These are phyloP conservation scores for Lycocerus yunnanus DNA, from an alignment of 2,888 invertebrate genomes.

Conservation along the genomic window DNA sequence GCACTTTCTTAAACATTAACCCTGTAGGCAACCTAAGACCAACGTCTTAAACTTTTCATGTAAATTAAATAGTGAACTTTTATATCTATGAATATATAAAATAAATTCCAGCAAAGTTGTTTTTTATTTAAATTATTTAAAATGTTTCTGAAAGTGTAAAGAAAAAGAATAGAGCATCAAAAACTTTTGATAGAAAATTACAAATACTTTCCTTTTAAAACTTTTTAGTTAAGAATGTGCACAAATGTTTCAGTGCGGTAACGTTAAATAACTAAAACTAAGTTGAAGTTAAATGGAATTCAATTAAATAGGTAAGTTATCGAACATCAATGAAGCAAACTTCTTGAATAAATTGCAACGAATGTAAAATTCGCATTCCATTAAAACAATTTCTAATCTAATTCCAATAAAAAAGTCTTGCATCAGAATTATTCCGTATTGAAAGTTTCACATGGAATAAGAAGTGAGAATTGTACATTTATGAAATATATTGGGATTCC, in stretches of 20 bases:
- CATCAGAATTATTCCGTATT: conserved; percentile 7
- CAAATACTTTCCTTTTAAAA: conserved; percentile 5
- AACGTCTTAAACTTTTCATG: conserved; percentile 17
- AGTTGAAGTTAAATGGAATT: conserved; percentile 18
- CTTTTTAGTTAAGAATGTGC: conserved; percentile 5
- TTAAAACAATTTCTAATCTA: conserved; percentile 7
- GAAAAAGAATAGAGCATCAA: neutral
- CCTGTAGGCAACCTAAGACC: conserved; percentile 15
- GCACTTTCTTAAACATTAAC: conserved; percentile 20
- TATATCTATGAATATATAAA: conserved; percentile 16
- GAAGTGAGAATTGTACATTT: neutral
- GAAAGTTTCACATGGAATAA: conserved; percentile 5
- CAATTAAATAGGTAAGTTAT: conserved; percentile 20
- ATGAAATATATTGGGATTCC: neutral
- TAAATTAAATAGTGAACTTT: conserved; percentile 22
- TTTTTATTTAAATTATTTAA: conserved; percentile 6
- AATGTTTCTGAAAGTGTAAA: neutral
- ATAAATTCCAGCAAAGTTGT: conserved; percentile 9
- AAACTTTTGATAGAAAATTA: neutral
- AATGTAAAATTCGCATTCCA: conserved; percentile 17
- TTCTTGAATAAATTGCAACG: conserved; percentile 14
- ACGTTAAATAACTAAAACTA: conserved; percentile 15
- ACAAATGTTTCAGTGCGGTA: neutral
- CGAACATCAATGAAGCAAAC: conserved; percentile 15
- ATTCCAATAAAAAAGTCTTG: neutral